Conservation (phyloP, 2,888 invertebrate genomes). For the Barypeithes pellucidus region DNA sequence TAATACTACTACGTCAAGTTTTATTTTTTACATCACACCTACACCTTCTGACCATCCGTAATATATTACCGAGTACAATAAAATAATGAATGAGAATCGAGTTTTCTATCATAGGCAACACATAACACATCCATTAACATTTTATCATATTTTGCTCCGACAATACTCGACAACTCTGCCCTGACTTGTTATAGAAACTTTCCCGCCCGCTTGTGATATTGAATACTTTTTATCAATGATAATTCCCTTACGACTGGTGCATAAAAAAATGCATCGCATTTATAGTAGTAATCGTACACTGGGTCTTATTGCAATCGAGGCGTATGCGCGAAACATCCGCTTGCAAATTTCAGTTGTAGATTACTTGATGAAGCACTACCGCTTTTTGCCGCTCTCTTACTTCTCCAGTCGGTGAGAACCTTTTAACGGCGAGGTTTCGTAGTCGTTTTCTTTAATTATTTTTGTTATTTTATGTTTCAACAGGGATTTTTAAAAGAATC, state of each 20-base stretch:
- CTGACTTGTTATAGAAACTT: conserved; percentile 4
- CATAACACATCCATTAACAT: conserved; percentile 3
- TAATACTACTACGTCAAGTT: neutral
- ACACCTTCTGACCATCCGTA: conserved; percentile 27
- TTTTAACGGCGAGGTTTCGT: conserved; percentile 40
- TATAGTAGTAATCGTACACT: conserved; percentile 6
- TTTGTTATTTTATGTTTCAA: conserved; percentile 38
- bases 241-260: conserved; percentile 15
- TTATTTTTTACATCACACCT: conserved; percentile 19
- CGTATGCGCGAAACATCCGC: conserved; percentile 42
- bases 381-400: conserved; percentile 23
- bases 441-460: conserved; percentile 33
- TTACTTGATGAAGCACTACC: conserved; percentile 21
- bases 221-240: conserved; percentile 15
- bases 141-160: neutral
- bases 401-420: conserved; percentile 43
- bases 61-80: conserved; percentile 3
- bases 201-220: conserved; percentile 11
- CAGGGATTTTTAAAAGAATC: conserved; percentile 42
- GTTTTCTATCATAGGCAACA: conserved; percentile 22
- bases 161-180: neutral
- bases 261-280: conserved; percentile 19
- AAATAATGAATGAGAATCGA: neutral
- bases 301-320: conserved; percentile 31
- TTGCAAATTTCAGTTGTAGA: conserved; percentile 47